Evolutionary conservation across 2,888 invertebrate species (phyloP).

Genomic region (Conomelus anceps): DNA sequence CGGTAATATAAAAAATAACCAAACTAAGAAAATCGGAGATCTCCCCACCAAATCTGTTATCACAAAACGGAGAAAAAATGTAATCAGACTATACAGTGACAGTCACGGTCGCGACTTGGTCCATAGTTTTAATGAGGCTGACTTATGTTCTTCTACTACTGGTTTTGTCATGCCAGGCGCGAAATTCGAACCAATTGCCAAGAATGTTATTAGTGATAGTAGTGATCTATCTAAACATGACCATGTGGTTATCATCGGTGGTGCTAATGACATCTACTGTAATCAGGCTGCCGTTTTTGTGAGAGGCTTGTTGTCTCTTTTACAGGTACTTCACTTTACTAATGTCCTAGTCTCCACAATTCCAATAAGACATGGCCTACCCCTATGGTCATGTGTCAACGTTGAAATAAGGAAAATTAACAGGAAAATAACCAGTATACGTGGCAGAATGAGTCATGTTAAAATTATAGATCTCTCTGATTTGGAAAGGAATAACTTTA

Average conservation of each 20-base stretch:
- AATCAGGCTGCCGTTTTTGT: neutral
- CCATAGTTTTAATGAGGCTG: neutral
- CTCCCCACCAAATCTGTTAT: no score
- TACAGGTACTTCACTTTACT: neutral
- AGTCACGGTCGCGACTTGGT: neutral
- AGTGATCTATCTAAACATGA: neutral
- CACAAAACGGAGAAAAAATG: no score
- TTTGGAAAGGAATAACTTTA: no score
- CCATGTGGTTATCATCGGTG: neutral
- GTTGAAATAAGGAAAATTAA: no score
- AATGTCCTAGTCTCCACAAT: neutral
- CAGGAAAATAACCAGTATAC: no score
- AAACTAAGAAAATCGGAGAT: no score
- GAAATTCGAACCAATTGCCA: neutral
- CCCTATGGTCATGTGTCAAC: no score
- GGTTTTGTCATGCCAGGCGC: neutral
- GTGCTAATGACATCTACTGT: neutral
- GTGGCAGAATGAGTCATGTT: no score
- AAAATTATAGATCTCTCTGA: no score
- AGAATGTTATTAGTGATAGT: neutral
- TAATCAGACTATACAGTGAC: neutral
- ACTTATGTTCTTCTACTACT: neutral
- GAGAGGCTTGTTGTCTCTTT: neutral
- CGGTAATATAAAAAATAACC: no score
- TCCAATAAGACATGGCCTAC: neutral